phyloP scores from a whole-genome alignment of 2,797 vertebrate species.

The Diplodus sargus region DNA sequence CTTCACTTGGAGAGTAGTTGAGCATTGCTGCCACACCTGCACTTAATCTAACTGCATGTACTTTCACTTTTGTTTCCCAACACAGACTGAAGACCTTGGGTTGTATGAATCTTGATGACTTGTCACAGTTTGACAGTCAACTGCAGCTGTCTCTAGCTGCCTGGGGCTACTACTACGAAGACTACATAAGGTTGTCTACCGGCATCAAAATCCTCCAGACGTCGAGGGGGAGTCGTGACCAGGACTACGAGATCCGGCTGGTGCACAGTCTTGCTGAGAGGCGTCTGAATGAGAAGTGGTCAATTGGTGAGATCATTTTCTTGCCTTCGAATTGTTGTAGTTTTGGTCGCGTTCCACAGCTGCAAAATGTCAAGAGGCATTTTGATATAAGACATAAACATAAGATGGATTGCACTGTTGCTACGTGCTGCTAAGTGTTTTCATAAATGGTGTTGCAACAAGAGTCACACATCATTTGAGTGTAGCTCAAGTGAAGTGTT shows the following conservation, averaged over 20 bases:
- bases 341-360: not conserved
- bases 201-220: constrained; percentile 85
- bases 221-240: constrained; percentile 84
- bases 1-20: not conserved
- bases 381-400: constrained; percentile 8
- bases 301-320: constrained; percentile 80
- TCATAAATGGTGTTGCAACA: constrained; percentile 7
- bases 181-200: constrained; percentile 87
- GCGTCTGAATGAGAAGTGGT: constrained; percentile 90
- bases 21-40: not conserved
- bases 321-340: not conserved
- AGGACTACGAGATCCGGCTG: constrained; percentile 88
- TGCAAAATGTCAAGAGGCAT: constrained; percentile 3
- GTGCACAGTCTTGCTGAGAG: constrained; percentile 86
- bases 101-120: constrained; percentile 87
- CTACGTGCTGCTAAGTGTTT: constrained; percentile 32
- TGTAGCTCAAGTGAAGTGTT: constrained; percentile 12
- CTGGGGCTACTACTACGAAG: constrained; percentile 89
- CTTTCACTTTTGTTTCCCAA: constrained; percentile 32
- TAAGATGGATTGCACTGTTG: constrained; percentile 1
- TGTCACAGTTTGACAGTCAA: constrained; percentile 86
- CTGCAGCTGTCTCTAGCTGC: constrained; percentile 86
- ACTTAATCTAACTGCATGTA: not conserved
- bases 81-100: constrained; percentile 85
- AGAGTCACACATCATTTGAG: constrained; percentile 24